A percentile compares a stretch with the other conserved stretches of the same genome.
Conservation (phyloP, 2,797 vertebrate species). For the Sebastes hubbsi region DNA sequence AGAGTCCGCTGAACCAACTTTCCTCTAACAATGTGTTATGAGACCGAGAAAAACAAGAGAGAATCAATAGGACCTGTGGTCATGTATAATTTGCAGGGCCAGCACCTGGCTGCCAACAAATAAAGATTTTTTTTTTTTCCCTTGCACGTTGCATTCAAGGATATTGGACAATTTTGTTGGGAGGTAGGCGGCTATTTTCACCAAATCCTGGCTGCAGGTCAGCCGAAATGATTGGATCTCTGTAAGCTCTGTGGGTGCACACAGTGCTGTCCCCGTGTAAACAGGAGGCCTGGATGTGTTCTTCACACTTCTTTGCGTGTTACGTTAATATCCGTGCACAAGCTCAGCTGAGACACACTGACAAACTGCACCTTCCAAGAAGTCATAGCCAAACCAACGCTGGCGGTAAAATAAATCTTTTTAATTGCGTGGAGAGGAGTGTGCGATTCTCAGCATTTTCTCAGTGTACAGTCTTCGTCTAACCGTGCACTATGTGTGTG, state of each 20-base stretch:
- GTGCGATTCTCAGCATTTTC: constrained; percentile 40
- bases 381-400: constrained; percentile 48
- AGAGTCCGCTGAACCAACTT: constrained; percentile 68
- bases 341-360: constrained; percentile 38
- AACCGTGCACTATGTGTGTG: constrained; percentile 37
- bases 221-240: constrained; percentile 74
- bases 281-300: constrained; percentile 67
- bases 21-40: constrained; percentile 76
- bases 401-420: constrained; percentile 55
- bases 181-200: constrained; percentile 68
- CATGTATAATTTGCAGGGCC: constrained; percentile 81
- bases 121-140: constrained; percentile 64
- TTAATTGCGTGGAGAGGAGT: constrained; percentile 56
- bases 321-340: constrained; percentile 38
- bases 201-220: constrained; percentile 71
- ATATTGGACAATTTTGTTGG: constrained; percentile 73
- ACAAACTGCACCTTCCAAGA: constrained; percentile 53
- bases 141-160: constrained; percentile 67
- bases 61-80: constrained; percentile 80
- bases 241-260: constrained; percentile 67
- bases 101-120: constrained; percentile 77
- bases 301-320: constrained; percentile 40
- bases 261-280: constrained; percentile 68
- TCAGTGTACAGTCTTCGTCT: constrained; percentile 13
- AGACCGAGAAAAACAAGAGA: constrained; percentile 79